Conservation (phyloP, 2,113 vertebrate species). For the Canis aureus region DNA sequence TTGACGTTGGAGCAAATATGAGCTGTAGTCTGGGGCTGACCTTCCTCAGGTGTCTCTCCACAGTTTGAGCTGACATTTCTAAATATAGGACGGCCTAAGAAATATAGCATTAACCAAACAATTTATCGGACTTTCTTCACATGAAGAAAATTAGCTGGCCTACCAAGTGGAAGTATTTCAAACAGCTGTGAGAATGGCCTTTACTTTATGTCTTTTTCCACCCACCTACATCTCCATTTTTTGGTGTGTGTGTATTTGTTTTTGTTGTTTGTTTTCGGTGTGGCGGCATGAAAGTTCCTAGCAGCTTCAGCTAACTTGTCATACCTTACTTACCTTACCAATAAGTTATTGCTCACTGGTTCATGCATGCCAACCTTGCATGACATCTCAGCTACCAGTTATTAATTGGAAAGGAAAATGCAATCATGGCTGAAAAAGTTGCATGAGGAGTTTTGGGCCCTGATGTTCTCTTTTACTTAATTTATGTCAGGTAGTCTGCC, state of each 20-base stretch:
- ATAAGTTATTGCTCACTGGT: background rate
- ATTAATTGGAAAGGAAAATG: background rate
- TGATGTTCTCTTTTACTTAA: background rate
- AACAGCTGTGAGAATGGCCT: background rate
- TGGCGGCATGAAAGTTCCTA: background rate
- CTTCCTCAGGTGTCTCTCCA: background rate
- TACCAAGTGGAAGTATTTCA: background rate
- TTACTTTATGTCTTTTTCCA: background rate
- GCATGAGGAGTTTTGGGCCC: background rate
- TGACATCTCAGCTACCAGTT: background rate
- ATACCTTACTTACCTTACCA: background rate
- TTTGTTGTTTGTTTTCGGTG: background rate
- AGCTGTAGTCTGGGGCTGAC: background rate
- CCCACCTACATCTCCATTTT: accelerated
- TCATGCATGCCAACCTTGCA: background rate
- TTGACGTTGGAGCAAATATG: background rate
- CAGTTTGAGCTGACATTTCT: background rate
- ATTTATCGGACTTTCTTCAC: background rate
- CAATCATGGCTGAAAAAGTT: background rate
- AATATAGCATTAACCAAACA: background rate
- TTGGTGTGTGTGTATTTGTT: background rate
- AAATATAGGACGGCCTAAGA: background rate
- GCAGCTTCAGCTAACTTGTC: background rate
- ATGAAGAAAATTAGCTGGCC: background rate
- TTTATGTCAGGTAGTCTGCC: background rate